Evolutionary conservation across 2,888 invertebrate species (phyloP).

Genomic region (Cheilosia pagana): DNA sequence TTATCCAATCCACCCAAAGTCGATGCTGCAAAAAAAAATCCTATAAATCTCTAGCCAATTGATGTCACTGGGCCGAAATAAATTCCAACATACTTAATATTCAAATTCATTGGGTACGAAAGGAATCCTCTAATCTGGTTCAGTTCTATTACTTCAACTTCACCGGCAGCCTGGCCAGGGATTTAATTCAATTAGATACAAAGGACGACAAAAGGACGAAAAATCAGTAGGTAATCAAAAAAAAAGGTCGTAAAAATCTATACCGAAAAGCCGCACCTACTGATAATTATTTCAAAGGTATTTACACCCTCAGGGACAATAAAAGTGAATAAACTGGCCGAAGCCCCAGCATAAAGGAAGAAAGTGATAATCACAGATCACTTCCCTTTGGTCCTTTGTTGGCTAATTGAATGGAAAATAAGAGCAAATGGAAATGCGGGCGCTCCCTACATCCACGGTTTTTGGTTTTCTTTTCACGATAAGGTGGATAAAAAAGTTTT

Average conservation of each 20-base stretch:
- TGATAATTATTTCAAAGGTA: conserved; percentile 73
- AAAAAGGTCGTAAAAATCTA: conserved; percentile 41
- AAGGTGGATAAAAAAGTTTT: conserved; percentile 64
- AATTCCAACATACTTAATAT: conserved; percentile 42
- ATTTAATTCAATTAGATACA: conserved; percentile 67
- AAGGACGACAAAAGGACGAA: conserved; percentile 36
- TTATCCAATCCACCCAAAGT: conserved; percentile 8
- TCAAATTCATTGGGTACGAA: conserved; percentile 57
- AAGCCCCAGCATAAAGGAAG: conserved; percentile 33
- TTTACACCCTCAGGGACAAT: conserved; percentile 60
- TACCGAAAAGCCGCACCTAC: conserved; percentile 30
- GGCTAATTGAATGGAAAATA: conserved; percentile 67
- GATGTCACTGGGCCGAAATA: conserved; percentile 36
- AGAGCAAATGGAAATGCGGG: conserved; percentile 23
- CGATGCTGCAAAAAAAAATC: background rate
- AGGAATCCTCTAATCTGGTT: conserved; percentile 52
- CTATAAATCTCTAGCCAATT: conserved; percentile 34
- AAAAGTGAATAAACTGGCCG: conserved; percentile 52
- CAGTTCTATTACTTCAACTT: conserved; percentile 56
- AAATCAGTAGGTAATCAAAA: conserved; percentile 14
- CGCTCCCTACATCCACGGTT: background rate
- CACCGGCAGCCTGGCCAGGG: conserved; percentile 40
- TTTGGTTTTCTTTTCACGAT: conserved; percentile 39
- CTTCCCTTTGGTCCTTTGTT: conserved; percentile 60
- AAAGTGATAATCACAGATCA: conserved; percentile 72